A percentile compares a stretch with the other conserved stretches of the same genome.
Conservation (phyloP, 2,113 vertebrate species). For the Noturus placidus region DNA sequence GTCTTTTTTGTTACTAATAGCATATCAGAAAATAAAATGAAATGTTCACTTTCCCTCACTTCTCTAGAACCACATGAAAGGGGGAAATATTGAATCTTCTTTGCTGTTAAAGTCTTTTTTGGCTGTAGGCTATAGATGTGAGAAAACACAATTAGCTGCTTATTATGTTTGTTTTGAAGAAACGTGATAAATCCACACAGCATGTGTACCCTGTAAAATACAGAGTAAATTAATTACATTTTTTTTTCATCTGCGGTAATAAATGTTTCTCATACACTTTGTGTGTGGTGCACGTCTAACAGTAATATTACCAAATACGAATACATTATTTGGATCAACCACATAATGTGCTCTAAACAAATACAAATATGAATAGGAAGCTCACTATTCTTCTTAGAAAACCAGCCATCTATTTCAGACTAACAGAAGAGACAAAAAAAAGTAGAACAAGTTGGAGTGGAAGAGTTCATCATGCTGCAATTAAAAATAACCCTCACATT, state of each 20-base stretch:
- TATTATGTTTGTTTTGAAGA: conserved; percentile 35
- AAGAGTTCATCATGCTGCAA: neutral
- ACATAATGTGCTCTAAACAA: neutral
- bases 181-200: conserved; percentile 34
- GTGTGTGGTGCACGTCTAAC: neutral
- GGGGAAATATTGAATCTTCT: neutral
- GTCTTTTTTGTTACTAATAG: neutral
- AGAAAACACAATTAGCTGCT: conserved; percentile 42
- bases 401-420: neutral
- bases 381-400: neutral
- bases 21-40: neutral
- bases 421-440: neutral
- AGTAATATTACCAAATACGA: neutral
- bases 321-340: neutral
- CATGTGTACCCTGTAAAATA: conserved; percentile 22
- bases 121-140: conserved; percentile 23
- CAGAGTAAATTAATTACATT: conserved; percentile 24
- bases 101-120: conserved; percentile 3
- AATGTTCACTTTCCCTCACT: neutral
- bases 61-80: conserved; percentile 5
- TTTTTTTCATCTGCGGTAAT: neutral
- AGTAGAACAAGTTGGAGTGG: neutral
- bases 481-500: neutral
- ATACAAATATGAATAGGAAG: neutral
- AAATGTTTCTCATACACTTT: neutral